These are phyloP conservation scores for Lasioglossum albipes DNA, from an alignment of 1,140 invertebrate genomes.

Conservation along the genomic window DNA sequence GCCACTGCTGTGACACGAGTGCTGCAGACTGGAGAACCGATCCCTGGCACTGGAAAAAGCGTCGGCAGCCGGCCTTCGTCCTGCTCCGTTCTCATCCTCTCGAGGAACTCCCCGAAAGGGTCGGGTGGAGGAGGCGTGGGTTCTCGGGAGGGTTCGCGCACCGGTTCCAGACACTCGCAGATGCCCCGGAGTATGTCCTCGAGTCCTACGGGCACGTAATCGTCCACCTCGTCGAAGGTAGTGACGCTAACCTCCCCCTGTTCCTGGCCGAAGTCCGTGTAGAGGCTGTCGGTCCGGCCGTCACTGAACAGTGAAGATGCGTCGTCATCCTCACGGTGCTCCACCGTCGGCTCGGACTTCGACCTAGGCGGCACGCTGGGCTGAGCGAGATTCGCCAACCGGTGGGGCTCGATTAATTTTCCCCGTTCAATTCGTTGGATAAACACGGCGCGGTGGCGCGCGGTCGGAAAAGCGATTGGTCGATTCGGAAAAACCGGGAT, in stretches of 20 bases:
- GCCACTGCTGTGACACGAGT: slow-evolving; percentile 66
- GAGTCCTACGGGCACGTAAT: slow-evolving; percentile 38
- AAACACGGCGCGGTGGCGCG: background rate
- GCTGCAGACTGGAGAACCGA: slow-evolving; percentile 68
- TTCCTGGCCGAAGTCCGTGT: slow-evolving; percentile 14
- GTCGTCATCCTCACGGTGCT: background rate
- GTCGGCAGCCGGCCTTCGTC: slow-evolving; percentile 38
- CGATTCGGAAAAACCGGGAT: slow-evolving; percentile 1
- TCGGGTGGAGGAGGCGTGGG: slow-evolving; percentile 38
- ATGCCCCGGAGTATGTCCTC: slow-evolving; percentile 42
- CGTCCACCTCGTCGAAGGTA: slow-evolving; percentile 7
- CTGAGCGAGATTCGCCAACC: background rate
- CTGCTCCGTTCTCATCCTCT: slow-evolving; percentile 66
- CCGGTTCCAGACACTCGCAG: slow-evolving; percentile 46
- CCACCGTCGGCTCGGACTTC: background rate
- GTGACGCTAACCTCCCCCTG: background rate
- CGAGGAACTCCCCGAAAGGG: slow-evolving; percentile 63
- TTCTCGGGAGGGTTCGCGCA: slow-evolving; percentile 23
- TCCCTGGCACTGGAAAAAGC: slow-evolving; percentile 66
- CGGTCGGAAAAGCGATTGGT: background rate
- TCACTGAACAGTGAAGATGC: too few relatives aligned
- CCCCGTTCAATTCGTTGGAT: background rate
- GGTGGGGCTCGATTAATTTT: background rate
- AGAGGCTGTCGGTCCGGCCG: background rate
- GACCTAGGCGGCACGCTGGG: background rate